These are phyloP conservation scores for Tonatia bakeri DNA, from an alignment of 2,113 vertebrate genomes.

Conservation along the genomic window DNA sequence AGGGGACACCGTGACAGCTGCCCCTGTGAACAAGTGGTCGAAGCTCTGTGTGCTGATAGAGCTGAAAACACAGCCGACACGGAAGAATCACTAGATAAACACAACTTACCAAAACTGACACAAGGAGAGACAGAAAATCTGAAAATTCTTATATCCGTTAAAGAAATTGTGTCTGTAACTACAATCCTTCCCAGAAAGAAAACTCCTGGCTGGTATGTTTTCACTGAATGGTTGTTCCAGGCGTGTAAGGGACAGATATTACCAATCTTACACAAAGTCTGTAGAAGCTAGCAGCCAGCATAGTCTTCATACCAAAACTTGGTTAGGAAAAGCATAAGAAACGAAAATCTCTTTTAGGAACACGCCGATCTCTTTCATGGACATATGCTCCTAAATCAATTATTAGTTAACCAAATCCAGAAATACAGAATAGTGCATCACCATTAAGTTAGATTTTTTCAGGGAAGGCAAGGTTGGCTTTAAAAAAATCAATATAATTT, in stretches of 20 bases:
- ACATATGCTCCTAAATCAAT: neutral
- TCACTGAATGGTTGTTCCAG: neutral
- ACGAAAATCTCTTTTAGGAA: neutral
- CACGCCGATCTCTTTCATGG: neutral
- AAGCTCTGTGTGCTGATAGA: neutral
- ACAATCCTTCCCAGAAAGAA: neutral
- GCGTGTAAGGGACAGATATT: neutral
- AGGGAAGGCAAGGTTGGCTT: constrained; percentile 16
- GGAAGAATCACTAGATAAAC: neutral
- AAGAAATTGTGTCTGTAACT: neutral
- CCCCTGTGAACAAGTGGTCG: neutral
- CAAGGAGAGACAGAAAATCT: constrained; percentile 37
- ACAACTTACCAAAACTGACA: neutral
- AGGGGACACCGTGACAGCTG: neutral
- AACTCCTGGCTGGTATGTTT: neutral
- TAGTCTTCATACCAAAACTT: neutral
- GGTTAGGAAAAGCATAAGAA: neutral
- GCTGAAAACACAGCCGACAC: neutral
- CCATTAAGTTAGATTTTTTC: constrained; percentile 31
- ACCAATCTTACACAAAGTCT: neutral
- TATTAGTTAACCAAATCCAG: constrained; percentile 21
- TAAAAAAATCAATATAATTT: neutral
- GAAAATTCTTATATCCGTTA: neutral
- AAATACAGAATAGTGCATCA: neutral
- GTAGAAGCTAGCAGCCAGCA: neutral